Base-by-base conservation (phyloP, 2,113 vertebrate genomes). In the Cyprinus carpio region DNA sequence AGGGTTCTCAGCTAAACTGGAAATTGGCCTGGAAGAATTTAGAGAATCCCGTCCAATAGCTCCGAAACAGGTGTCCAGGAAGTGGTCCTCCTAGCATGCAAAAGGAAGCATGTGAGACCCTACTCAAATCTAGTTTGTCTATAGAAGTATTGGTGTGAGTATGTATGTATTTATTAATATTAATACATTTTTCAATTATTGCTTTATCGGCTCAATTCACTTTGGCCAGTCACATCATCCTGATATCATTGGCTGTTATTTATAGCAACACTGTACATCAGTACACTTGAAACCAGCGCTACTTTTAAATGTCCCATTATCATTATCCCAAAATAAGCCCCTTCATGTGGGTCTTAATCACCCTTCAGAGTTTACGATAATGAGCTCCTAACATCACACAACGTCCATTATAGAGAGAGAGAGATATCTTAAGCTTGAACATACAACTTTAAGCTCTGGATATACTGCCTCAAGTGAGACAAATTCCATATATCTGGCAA, bases 11-110 rank as follows among this genome's bases (percentile, higher is more conserved):
- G 95, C 94, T 43, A 91, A 85, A 78, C 92, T 93, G 58, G 93
- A 94, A 78, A 95, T 94, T 11, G 95, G 91, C 25, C 94, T 92
- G 27, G 94, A 95, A 3, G 95, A 95, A 87, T 95, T 94, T 34
- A 95, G 72, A 0, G 95, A 95, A 90, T 95, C 95, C 4, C 88
- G 88, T 83, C 92, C 92, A 84, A 93, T 82, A 9, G 94, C 94
- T 87, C 80, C 87, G 89, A 95, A 95, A 86, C 92, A 95, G 10
- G 90, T 93, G 87, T 92, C 81, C 84, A 95, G 88, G 9, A 94
- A 90, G 86, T 95, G 90, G 77, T 94, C 94, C 71, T 94, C 95
- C 95, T 95, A 90, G 65, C 84, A 84, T 82, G 75, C 4, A 88
- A 77, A n/a, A 85, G 25, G 2, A 77, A 75, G 3, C 4, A 37